Conservation (phyloP, 2,113 vertebrate genomes). For the Pardalotus punctatus region DNA sequence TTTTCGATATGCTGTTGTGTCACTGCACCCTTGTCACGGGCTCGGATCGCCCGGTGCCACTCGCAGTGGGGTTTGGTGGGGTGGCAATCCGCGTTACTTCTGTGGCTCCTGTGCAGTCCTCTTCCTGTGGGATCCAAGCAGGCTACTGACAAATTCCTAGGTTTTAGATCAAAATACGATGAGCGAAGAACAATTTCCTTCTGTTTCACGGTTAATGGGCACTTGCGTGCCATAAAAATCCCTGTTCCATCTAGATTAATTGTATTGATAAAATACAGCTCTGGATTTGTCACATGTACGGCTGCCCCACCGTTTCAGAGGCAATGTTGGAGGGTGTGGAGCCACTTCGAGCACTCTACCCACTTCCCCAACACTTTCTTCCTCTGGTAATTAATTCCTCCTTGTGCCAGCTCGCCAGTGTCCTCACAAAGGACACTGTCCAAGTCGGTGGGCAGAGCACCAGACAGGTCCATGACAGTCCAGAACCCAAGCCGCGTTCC, state of each 20-base stretch:
- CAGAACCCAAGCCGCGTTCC: background rate
- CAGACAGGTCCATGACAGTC: background rate
- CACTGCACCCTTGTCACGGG: accelerated
- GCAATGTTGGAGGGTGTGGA: accelerated
- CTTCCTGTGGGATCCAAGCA: accelerated
- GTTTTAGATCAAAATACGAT: background rate
- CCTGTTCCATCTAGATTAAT: accelerated
- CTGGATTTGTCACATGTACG: accelerated
- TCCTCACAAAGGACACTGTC: accelerated
- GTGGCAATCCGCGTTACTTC: accelerated
- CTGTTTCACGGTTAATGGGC: background rate
- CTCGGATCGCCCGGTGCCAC: accelerated
- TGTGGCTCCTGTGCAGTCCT: no score
- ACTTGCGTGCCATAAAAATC: background rate
- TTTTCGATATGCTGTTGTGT: background rate
- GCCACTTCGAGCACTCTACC: background rate
- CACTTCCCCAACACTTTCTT: background rate
- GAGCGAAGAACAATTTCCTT: background rate
- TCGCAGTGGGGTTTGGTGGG: accelerated
- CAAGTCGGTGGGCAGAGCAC: background rate
- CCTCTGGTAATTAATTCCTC: background rate
- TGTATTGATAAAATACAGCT: background rate
- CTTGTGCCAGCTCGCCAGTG: background rate
- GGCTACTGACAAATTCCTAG: background rate
- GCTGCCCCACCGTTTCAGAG: background rate